phyloP scores from a whole-genome alignment of 92 coral and sea anemone species.

The Porites rus region DNA sequence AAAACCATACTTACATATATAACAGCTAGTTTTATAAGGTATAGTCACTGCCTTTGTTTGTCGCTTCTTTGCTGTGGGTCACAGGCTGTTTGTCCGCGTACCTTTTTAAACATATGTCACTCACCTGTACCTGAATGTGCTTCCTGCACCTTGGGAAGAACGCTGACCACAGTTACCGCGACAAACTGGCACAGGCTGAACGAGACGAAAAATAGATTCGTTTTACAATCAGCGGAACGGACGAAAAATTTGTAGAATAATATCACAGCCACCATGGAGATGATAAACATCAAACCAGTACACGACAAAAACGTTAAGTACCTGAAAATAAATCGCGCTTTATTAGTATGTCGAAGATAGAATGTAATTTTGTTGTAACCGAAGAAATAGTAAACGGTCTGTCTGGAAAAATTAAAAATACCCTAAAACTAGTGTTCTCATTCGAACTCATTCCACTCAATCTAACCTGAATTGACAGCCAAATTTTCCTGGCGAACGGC shows the following conservation, averaged over 20 bases:
- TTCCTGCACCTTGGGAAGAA: slow-evolving; percentile 78
- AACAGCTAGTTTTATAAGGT: too few relatives aligned
- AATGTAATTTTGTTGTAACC: too few relatives aligned
- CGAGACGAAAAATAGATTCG: slow-evolving; percentile 77
- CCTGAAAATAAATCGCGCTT: slow-evolving; percentile 45
- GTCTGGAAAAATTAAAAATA: background rate
- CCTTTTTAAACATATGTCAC: background rate
- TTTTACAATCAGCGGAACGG: slow-evolving; percentile 54
- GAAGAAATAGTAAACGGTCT: background rate
- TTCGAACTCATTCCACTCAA: too few relatives aligned
- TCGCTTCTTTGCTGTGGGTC: too few relatives aligned
- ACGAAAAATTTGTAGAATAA: slow-evolving; percentile 68
- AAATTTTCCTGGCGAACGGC: too few relatives aligned
- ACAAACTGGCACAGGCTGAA: slow-evolving; percentile 79
- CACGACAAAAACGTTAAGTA: slow-evolving; percentile 39
- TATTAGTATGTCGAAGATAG: background rate
- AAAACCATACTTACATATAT: too few relatives aligned
- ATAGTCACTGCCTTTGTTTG: too few relatives aligned
- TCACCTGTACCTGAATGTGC: slow-evolving; percentile 84
- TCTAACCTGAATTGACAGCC: too few relatives aligned
- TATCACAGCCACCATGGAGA: slow-evolving; percentile 60
- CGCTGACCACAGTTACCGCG: slow-evolving; percentile 65
- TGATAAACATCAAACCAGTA: slow-evolving; percentile 63
- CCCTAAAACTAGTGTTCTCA: too few relatives aligned
- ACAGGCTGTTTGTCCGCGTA: background rate